Base-by-base conservation (phyloP, 2,113 vertebrate genomes). In the Eira barbara region DNA sequence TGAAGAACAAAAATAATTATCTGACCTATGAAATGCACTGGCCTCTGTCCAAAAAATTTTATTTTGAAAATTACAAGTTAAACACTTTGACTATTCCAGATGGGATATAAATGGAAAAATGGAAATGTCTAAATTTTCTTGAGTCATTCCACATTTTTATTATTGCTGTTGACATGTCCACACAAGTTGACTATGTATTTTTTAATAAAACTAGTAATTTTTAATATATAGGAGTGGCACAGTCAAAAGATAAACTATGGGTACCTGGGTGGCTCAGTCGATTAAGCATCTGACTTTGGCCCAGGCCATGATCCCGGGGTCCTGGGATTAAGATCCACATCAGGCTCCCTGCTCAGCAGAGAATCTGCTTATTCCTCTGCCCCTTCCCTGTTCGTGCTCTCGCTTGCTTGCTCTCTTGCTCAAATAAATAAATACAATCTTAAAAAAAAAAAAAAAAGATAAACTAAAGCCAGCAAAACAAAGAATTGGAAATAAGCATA, bases 21-120 rank as follows among this genome's bases (percentile, higher is more conserved):
- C 42, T 83, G 49, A 73, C 49, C 78, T 86, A 36, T 73, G 25
- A 97, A 90, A 94, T 95, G 85, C 69, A 87, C 92, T 93, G 85
- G 67, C 17, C 81, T 95, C 73, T 95, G n/a, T 45, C 87, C 45
- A 88, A 87, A 87, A 93, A 31, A n/a, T 82, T 97, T 87, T 91
- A 59, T 61, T 94, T 84, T 55, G 29, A 93, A 91, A 97, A 97
- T 49, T 94, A 61, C 3, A 79, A 39, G 42, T 42, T 95, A 95
- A 61, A 55, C 52, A 20, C 49, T 81, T 84, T 81, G 73, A 59
- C 36, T 78, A 78, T 94, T 86, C 21, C 13, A 57, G 89, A 52
- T 86, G 34, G 34, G 55, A 71, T 42, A 92, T 52, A 55, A 67
- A 84, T 31, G 67, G 36, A n/a, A 93, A 90, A 88, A 71, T 1